Percentiles rank a stretch among this genome's conserved stretches.
phyloP scores from a whole-genome alignment of 2,888 invertebrate genomes.

The Orgyia antiqua region DNA sequence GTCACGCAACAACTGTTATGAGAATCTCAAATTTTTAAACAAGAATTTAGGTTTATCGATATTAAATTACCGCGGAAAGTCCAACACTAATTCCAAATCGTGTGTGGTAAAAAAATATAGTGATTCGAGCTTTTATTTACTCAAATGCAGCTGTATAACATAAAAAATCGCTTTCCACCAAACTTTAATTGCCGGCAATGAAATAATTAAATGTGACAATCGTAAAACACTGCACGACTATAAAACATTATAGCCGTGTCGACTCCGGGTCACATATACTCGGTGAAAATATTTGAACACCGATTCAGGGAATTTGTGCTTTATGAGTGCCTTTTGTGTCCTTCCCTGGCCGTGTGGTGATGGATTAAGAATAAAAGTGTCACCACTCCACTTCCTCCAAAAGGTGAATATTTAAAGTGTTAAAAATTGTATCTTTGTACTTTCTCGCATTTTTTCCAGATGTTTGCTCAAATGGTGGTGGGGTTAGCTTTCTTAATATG shows the following conservation, averaged over 20 bases:
- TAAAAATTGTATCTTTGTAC: too few relatives aligned
- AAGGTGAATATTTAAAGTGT: too few relatives aligned
- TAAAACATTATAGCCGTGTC: slow-evolving; percentile 68
- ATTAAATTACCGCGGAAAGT: too few relatives aligned
- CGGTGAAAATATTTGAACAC: slow-evolving; percentile 29
- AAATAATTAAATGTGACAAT: slow-evolving; percentile 77
- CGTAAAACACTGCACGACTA: slow-evolving; percentile 66
- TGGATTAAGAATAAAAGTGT: too few relatives aligned
- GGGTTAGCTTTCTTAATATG: too few relatives aligned
- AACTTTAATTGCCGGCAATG: slow-evolving; percentile 75
- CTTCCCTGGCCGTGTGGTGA: too few relatives aligned
- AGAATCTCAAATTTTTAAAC: too few relatives aligned
- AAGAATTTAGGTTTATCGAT: too few relatives aligned
- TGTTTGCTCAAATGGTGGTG: too few relatives aligned
- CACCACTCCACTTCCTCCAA: too few relatives aligned
- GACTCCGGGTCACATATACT: slow-evolving; percentile 41
- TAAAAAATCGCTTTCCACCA: slow-evolving; percentile 68
- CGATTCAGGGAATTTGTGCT: slow-evolving; percentile 20
- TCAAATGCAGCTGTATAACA: slow-evolving; percentile 70
- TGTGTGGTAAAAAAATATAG: slow-evolving; percentile 74
- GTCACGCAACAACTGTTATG: too few relatives aligned
- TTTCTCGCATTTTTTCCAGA: too few relatives aligned
- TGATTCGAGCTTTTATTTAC: slow-evolving; percentile 68
- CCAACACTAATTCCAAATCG: slow-evolving; percentile 56
- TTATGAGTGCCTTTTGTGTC: slow-evolving; percentile 22